phyloP scores from a whole-genome alignment of 2,797 vertebrate genomes.

The Phataginus tricuspis region DNA sequence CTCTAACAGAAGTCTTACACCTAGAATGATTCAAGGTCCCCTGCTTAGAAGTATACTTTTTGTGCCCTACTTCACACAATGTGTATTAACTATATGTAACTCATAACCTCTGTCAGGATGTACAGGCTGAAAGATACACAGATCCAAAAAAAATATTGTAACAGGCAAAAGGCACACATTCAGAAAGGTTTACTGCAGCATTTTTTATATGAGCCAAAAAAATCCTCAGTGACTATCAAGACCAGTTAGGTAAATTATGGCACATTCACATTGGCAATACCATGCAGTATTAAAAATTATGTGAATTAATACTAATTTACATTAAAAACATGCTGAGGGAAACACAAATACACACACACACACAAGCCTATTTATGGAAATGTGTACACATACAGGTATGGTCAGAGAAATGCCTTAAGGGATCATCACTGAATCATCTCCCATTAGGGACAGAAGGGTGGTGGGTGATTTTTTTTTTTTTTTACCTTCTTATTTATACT shows the following conservation, averaged over 20 bases:
- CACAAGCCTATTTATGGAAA: neutral
- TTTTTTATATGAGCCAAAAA: slow-evolving; percentile 3
- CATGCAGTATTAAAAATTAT: neutral
- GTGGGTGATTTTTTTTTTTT: neutral
- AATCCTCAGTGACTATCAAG: neutral
- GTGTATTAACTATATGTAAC: neutral
- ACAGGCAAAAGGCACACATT: neutral
- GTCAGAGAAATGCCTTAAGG: neutral
- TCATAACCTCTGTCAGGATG: neutral
- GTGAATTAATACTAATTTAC: neutral
- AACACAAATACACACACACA: neutral
- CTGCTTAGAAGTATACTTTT: neutral
- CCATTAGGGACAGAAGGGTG: neutral
- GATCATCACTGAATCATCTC: neutral
- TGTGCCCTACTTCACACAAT: neutral
- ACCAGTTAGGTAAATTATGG: neutral
- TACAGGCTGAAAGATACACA: neutral
- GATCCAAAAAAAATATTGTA: neutral
- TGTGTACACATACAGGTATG: neutral
- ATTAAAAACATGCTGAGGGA: neutral
- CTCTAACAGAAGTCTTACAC: neutral
- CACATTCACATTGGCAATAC: neutral
- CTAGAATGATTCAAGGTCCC: neutral
- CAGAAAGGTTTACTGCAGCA: neutral
- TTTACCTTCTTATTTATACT: neutral